phyloP scores from a whole-genome alignment of 2,797 vertebrate genomes.

The Microhierax caerulescens region DNA sequence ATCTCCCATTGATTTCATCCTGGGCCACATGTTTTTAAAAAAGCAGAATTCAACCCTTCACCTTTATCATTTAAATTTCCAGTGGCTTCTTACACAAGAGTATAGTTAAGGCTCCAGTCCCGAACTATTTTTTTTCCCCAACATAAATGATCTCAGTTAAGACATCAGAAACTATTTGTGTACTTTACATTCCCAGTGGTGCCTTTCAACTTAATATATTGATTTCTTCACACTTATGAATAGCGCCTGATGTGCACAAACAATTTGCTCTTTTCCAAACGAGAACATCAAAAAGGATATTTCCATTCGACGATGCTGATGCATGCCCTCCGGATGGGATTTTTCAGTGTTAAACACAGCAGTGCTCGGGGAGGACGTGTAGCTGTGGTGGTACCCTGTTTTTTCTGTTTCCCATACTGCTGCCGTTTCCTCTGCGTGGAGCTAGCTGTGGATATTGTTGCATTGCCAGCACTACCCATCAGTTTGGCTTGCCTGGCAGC shows the following conservation, averaged over 20 bases:
- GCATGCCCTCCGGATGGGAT: slow-evolving; percentile 95
- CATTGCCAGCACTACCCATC: slow-evolving; percentile 88
- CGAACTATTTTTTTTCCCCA: neutral
- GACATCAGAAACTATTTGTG: rapidly evolving
- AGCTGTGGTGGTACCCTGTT: slow-evolving; percentile 88
- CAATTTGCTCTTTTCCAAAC: neutral
- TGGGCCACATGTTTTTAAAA: rapidly evolving
- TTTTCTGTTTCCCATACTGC: slow-evolving; percentile 97
- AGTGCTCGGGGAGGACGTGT: slow-evolving; percentile 93
- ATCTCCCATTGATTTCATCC: neutral
- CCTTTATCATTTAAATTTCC: neutral
- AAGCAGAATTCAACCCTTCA: neutral
- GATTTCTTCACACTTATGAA: neutral
- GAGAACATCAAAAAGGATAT: slow-evolving; percentile 86
- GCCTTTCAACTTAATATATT: neutral
- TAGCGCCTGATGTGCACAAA: neutral
- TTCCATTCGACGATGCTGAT: slow-evolving; percentile 99
- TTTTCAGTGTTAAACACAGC: slow-evolving; percentile 96
- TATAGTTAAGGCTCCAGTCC: neutral
- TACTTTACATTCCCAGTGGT: neutral
- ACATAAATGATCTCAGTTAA: neutral
- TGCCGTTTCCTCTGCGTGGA: slow-evolving; percentile 96
- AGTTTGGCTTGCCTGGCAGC: slow-evolving; percentile 95
- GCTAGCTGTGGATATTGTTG: slow-evolving; percentile 93
- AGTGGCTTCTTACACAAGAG: neutral